Percentiles rank a stretch among this genome's conserved stretches.
These are phyloP conservation scores for Harpalus rubripes DNA, from an alignment of 2,888 invertebrate species.

Conservation along the genomic window DNA sequence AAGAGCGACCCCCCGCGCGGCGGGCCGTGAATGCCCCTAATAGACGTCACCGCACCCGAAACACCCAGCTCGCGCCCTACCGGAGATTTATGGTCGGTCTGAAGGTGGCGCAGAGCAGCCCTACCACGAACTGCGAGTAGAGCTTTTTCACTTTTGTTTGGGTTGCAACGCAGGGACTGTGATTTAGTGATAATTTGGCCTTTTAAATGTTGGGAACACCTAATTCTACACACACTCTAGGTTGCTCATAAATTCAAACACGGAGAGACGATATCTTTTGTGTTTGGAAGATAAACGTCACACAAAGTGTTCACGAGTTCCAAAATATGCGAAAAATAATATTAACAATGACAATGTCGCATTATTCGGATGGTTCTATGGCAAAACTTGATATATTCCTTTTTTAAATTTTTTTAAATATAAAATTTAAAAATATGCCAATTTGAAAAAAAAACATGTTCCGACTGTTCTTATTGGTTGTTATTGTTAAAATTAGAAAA, in stretches of 20 bases:
- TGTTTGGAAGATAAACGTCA: background rate
- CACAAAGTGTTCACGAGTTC: background rate
- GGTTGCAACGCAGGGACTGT: slow-evolving; percentile 5
- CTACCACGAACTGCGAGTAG: slow-evolving; percentile 68
- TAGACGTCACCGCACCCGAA: slow-evolving; percentile 71
- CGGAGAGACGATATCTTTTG: background rate
- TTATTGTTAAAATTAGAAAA: too few relatives aligned
- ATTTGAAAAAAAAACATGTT: too few relatives aligned
- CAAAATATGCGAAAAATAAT: background rate
- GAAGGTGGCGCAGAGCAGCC: slow-evolving; percentile 70
- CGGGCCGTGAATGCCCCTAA: slow-evolving; percentile 23
- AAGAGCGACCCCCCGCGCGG: slow-evolving; percentile 41
- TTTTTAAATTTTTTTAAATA: too few relatives aligned
- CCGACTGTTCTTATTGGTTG: too few relatives aligned
- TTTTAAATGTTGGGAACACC: slow-evolving; percentile 52
- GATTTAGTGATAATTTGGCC: slow-evolving; percentile 50
- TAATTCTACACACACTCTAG: slow-evolving; percentile 37
- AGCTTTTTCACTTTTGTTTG: slow-evolving; percentile 70
- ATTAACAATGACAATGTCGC: too few relatives aligned
- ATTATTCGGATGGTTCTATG: too few relatives aligned
- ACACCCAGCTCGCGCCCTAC: slow-evolving; percentile 41
- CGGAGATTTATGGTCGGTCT: slow-evolving; percentile 71
- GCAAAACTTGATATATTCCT: too few relatives aligned
- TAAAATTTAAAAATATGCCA: too few relatives aligned
- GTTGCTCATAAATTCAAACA: slow-evolving; percentile 33